A percentile compares a stretch with the other conserved stretches of the same genome.
These are phyloP conservation scores for Catagonus wagneri DNA, from an alignment of 2,113 vertebrate genomes.

Conservation along the genomic window DNA sequence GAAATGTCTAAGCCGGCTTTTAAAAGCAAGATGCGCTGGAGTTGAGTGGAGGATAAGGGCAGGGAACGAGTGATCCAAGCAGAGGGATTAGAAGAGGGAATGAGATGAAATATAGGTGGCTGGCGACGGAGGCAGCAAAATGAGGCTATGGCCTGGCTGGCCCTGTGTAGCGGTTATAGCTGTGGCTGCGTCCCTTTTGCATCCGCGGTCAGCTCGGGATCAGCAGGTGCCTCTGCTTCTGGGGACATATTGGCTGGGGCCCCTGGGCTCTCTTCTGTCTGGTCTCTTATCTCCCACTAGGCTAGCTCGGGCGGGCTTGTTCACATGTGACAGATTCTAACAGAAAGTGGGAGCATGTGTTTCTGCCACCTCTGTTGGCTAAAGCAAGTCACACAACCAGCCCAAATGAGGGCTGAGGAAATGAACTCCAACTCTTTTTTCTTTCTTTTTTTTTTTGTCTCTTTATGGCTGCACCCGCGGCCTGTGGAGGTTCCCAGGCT, in stretches of 20 bases:
- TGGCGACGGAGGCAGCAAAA: background rate
- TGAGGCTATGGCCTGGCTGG: background rate
- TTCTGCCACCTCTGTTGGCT: background rate
- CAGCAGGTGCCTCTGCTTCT: background rate
- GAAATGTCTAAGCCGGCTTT: background rate
- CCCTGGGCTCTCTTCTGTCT: rapidly evolving
- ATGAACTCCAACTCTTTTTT: background rate
- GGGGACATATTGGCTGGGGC: background rate
- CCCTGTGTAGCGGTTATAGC: background rate
- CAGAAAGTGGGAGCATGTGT: background rate
- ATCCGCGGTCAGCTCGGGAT: background rate
- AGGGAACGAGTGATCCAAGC: background rate
- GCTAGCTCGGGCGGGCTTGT: background rate
- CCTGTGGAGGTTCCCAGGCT: too few species aligned
- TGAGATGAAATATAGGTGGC: background rate
- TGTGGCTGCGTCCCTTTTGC: background rate
- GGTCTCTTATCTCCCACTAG: background rate
- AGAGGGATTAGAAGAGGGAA: background rate
- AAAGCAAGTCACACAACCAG: background rate
- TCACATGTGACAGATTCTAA: background rate
- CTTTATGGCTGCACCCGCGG: too few species aligned
- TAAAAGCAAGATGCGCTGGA: background rate
- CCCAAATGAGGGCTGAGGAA: background rate
- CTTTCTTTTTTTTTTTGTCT: too few species aligned
- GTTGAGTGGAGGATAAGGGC: background rate